These are phyloP conservation scores for Psilanteris sp. DNA, from an alignment of 1,140 invertebrate species.

Conservation along the genomic window DNA sequence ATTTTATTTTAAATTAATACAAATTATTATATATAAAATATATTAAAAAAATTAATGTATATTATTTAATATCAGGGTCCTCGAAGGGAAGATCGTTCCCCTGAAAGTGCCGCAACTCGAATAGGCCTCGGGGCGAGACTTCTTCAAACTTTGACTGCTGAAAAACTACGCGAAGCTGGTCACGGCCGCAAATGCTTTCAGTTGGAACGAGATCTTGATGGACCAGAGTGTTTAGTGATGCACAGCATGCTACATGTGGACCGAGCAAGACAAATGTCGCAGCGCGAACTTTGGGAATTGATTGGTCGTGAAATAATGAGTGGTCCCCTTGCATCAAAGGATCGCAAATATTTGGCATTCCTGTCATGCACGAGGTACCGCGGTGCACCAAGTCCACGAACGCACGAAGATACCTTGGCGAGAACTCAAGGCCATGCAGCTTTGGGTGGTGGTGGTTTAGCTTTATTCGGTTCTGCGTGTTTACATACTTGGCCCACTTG, in stretches of 20 bases:
- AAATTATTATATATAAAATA: no score
- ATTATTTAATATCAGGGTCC: no score
- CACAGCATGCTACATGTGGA: conserved; percentile 85
- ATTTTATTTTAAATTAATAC: no score
- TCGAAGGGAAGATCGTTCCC: conserved; percentile 83
- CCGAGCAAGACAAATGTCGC: conserved; percentile 86
- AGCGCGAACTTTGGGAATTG: conserved; percentile 90
- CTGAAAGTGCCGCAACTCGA: conserved; percentile 87
- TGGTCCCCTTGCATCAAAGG: conserved; percentile 82
- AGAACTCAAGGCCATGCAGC: conserved; percentile 91
- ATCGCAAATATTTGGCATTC: conserved; percentile 93
- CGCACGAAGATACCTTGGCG: conserved; percentile 87
- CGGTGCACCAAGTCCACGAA: conserved; percentile 81
- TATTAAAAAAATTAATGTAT: no score
- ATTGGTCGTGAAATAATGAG: conserved; percentile 90
- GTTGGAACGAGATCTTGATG: conserved; percentile 84
- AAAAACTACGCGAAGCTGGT: conserved; percentile 91
- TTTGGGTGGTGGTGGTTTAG: conserved; percentile 92
- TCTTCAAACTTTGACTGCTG: conserved; percentile 91
- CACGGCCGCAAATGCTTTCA: conserved; percentile 90
- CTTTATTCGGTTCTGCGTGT: conserved; percentile 93
- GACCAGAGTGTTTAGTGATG: conserved; percentile 84
- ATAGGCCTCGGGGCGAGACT: conserved; percentile 89
- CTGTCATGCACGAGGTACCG: conserved; percentile 91
- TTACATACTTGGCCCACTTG: conserved; percentile 93